Conservation (phyloP, 2,888 invertebrate species). For the Eudemis profundana region DNA sequence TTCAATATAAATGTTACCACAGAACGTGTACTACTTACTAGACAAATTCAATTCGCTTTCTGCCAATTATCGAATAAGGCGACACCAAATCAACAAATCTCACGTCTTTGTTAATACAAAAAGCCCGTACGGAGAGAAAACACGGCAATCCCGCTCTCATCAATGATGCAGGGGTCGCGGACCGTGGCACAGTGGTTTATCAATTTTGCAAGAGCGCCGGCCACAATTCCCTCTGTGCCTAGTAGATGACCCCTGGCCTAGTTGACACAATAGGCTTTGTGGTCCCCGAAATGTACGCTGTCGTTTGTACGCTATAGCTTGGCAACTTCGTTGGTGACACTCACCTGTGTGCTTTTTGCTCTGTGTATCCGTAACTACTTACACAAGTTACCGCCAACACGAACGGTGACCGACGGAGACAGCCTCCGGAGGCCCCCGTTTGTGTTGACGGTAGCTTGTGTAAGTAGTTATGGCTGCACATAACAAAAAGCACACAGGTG, state of each 20-base stretch:
- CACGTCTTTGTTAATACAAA: constrained; percentile 13
- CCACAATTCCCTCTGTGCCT: constrained; percentile 36
- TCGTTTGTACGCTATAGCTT: constrained; percentile 16
- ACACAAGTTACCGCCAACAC: no score
- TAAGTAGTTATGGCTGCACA: no score
- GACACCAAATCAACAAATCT: neutral
- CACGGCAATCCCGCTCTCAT: constrained; percentile 26
- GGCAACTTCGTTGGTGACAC: no score
- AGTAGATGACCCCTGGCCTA: constrained; percentile 27
- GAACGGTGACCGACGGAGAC: no score
- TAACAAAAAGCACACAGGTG: no score
- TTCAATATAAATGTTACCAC: no score
- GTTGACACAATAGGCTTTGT: constrained; percentile 37
- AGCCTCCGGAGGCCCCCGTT: no score
- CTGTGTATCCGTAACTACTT: no score
- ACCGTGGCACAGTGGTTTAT: constrained; percentile 36
- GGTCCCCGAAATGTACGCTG: constrained; percentile 9
- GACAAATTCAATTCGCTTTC: neutral
- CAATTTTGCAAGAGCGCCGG: constrained; percentile 41
- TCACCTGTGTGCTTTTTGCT: no score
- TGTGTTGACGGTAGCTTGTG: no score
- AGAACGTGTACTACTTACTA: no score
- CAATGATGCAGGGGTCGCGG: constrained; percentile 42
- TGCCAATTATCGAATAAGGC: neutral
- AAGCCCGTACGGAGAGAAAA: constrained; percentile 18